Base-by-base conservation (phyloP, 2,888 invertebrate genomes). In the Gymnoscelis rufifasciata region DNA sequence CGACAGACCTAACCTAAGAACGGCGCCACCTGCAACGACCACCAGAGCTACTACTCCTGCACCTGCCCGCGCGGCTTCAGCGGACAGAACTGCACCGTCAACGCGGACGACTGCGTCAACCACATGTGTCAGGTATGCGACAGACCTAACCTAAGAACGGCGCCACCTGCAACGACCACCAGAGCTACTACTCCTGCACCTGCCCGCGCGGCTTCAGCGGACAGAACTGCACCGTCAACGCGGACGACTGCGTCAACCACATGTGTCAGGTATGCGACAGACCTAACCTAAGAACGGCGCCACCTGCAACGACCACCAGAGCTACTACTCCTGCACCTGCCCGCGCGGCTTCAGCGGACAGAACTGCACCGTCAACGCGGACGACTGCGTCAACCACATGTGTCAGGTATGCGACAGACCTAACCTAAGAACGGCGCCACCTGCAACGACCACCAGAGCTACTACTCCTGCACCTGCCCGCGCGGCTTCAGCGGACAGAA, bases 311-410 rank as follows among this genome's bases (percentile, higher is more conserved):
- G 95, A 96, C 83, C 94, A 95, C 82, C 91, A 90, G 68, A 94
- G 93, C 58, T 94, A 95, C 86, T 97, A 97, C 88, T 92, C 94
- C 45, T 97, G 96, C 84, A 91, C 94, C 64, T 97, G 96, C 78
- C 90, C 92, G 58, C 89, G 92, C 56, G 98, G 98, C 0, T 98
- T 94, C 89, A 92, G 93, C 60, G 98, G 97, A 24, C 93, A 94
- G 74, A 98, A 99, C 88, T 99, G 98, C 80, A 95, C 98, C 27
- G 90, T 93, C 59, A 97, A 98, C 79, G 92, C 97, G 51, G 97
- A 99, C 74, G 98, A 98, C 80, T 99, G 99, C 79, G 91, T 93
- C 82, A 94, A 94, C 74, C 93, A 98, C 78, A 94, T 97, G 91
- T 99, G 98, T 80, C 97, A 97, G 91, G 94, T 94, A 14, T 10